Evolutionary conservation across 2,113 vertebrate genomes (phyloP), one percentile per base, ranked within the genome.

Genomic region (Xiphophorus maculatus): DNA sequence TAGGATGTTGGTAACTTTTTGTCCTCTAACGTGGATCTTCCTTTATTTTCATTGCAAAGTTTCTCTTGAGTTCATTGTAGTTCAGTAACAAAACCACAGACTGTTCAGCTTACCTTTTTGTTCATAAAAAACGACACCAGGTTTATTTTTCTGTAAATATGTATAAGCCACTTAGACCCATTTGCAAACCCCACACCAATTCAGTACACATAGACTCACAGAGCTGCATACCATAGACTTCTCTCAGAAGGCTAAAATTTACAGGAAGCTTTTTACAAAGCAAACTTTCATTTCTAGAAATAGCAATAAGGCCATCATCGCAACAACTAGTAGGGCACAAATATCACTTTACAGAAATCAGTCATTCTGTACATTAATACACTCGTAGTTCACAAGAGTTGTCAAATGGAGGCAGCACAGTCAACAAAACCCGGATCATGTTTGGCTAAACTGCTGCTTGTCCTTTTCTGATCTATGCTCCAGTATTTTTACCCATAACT

Each of bases 221-320:
- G 93, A 94, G 93, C 86, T 94, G 91, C 88, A 79, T 89, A 87
- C 72, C 22, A 82, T 66, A 91, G 90, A 93, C 93, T 95, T 95
- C 94, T 94, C 89, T 95, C 93, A 87, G 91, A 95, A 96, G 90
- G 92, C 93, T 84, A 91, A 89, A 89, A 83, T 94, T 91, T 92
- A 93, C 89, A 95, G 84, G 90, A 93, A 95, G 94, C 94, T 96
- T 95, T 95, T 95, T 93, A 95, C 94, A 95, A 95, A 96, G 94
- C 94, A 94, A 92, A 87, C 84, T 68, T 72, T 88, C 82, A 89
- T 76, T 90, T 80, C 81, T 69, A 88, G 71, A 3, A 35, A 79
- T 87, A 80, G 80, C 87, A 87, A 51, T 73, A 60, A 86, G 3
- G 19, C 82, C 27, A 78, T 35, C 79, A 81, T 68, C 62, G 64